Evolutionary conservation across 2,797 vertebrate species (phyloP), one percentile per base, ranked within the genome.

Genomic region (Malacoctenus gilli): DNA sequence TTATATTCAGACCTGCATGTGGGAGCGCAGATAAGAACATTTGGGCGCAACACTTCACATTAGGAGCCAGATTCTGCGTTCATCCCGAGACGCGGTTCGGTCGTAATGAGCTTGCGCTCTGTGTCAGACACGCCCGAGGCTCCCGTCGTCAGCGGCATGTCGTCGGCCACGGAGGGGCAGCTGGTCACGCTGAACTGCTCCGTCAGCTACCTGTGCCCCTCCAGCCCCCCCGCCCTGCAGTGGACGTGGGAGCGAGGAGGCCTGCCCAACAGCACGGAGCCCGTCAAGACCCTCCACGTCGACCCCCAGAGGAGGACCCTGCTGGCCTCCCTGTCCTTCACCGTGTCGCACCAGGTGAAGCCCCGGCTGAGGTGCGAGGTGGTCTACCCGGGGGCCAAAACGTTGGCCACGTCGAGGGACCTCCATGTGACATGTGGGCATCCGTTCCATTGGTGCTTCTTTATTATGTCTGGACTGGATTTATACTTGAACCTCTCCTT

Each of bases 371-470:
- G 68, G 13, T 94, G 93, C 75, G 85, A 89, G 11, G 87, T 82
- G 25, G 73, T 18, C 19, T 88, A 86, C 49, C 75, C 83, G 3
- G 79, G 81, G 22, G 60, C 48, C 31, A 72, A 42, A 54, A 51
- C 21, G 15, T 25, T 77, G 20, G 25, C 66, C 6, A 44, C 30
- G 0, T n/a, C 39, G 0, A 84, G 56, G 42, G 73, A 88, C 30
- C 66, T 93, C 16, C 88, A 89, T 18, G 82, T 93, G 32, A 91
- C 84, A 43, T 94, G 93, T 94, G 72, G 83, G 91, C 40, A 46
- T 0, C 15, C 5, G 11, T 54, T 15, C 19, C 11, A 16, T 14
- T 0, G 3, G 1, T 15, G n/a, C 37, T 1, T 47, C 16, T 44
- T 3, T 16, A n/a, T n/a, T n/a, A n/a, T 35, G 28, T 50, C 2